Base-by-base conservation (phyloP, 1,140 invertebrate genomes). In the Drosophila lacteicornis region DNA sequence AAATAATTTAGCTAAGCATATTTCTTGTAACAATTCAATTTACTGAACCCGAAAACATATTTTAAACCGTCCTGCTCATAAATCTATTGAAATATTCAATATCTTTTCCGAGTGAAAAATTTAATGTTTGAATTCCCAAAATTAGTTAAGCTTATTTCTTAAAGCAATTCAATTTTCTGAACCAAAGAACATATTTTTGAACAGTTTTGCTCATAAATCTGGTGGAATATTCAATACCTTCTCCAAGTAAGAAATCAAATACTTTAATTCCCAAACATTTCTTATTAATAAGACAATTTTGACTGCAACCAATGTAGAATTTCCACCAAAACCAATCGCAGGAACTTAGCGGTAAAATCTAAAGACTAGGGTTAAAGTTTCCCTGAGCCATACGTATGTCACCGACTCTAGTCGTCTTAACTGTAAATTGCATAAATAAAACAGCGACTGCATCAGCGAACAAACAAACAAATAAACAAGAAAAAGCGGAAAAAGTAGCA, bases 341-440 rank as follows among this genome's bases (percentile, higher is more conserved):
- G 7, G n/a, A 38, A 19, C 17, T 36, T 4, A 11, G 8, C 13
- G 3, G 3, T 13, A 19, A 11, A 40, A n/a, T 22, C 19, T 7
- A 9, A 15, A 3, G 3, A 17, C 49, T 43, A 38, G 67, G 67
- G 67, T 70, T 70, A 70, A 70, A 8, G 38, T 53, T 70, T 70
- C 40, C 19, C 13, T 43, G n/a, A 36, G 38, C 38, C 45, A 19
- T 69, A 22, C 15, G 22, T 56, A 70, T 68, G 50, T 47, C 67
- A 70, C 40, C 22, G 70, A 40, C 69, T 74, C 33, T 36, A 19
- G 66, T 66, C 46, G 36, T 22, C 75, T 45, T 79, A 88, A 88
- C 84, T 88, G 84, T 88, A 88, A 90, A 84, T 75, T 84, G 84
- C 63, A 88, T 88, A 84, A 90, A 90, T 88, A 90, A 88, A 88